phyloP scores from a whole-genome alignment of 2,888 invertebrate species.

The Synanthedon vespiformis region DNA sequence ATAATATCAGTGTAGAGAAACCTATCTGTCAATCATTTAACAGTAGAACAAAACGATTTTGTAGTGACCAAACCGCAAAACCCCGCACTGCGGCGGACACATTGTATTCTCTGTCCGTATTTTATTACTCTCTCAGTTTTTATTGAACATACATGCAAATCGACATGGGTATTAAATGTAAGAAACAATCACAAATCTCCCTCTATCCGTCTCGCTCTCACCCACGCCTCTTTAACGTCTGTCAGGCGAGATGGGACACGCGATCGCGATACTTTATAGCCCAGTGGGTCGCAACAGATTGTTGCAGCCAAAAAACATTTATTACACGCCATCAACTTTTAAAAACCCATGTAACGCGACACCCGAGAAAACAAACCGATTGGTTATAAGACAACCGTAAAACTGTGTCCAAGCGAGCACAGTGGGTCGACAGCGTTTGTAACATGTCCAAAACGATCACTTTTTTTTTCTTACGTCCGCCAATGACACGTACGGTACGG shows the following conservation, averaged over 20 bases:
- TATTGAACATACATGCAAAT: constrained; percentile 37
- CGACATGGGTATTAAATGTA: constrained; percentile 39
- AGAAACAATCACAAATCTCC: constrained; percentile 31
- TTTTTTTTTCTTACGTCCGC: constrained; percentile 3
- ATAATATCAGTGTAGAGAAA: neutral
- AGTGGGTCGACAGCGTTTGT: constrained; percentile 27
- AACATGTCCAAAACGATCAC: constrained; percentile 13
- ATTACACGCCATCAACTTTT: constrained; percentile 61
- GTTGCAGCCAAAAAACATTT: constrained; percentile 56
- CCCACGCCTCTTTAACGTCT: constrained; percentile 9
- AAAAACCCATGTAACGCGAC: constrained; percentile 56
- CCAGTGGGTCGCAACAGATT: constrained; percentile 35
- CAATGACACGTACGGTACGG: neutral
- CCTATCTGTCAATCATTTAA: neutral
- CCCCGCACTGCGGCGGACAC: constrained; percentile 19
- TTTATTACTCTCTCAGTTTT: constrained; percentile 27
- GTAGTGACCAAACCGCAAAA: constrained; percentile 22
- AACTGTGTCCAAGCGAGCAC: constrained; percentile 24
- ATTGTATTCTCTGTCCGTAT: constrained; percentile 26
- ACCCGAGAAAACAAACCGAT: constrained; percentile 40
- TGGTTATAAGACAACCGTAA: constrained; percentile 31
- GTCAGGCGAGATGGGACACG: constrained; percentile 16
- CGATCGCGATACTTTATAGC: constrained; percentile 29
- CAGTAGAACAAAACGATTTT: constrained; percentile 8
- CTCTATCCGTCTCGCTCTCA: constrained; percentile 19